Evolutionary conservation across 2,888 invertebrate species (phyloP).

Genomic region (Apocheima hispidaria): DNA sequence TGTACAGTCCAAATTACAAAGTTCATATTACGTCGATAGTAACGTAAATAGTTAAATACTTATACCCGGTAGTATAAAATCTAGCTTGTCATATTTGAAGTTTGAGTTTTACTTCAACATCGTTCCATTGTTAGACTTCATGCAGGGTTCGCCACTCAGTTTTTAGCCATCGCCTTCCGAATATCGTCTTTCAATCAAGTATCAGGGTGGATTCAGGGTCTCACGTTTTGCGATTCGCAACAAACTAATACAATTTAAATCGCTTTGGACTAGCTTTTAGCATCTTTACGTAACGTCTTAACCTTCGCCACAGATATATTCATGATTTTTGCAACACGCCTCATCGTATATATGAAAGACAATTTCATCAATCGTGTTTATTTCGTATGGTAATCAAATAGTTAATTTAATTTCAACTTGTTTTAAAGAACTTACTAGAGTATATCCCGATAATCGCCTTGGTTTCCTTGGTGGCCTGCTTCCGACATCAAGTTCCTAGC

Average conservation of each 20-base stretch:
- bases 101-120: too few species aligned
- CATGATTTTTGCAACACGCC: conserved; percentile 5
- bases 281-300: not conserved
- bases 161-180: too few species aligned
- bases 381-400: conserved; percentile 3
- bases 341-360: not conserved
- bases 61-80: not conserved
- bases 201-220: too few species aligned
- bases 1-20: not conserved
- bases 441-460: conserved; percentile 6
- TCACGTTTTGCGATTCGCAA: not conserved
- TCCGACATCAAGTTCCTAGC: conserved; percentile 1
- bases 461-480: conserved; percentile 14
- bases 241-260: not conserved
- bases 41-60: conserved; percentile 1
- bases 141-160: too few species aligned
- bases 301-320: conserved; percentile 7
- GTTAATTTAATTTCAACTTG: not conserved
- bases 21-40: not conserved
- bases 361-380: not conserved
- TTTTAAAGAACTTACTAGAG: not conserved
- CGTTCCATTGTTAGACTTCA: too few species aligned
- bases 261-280: not conserved
- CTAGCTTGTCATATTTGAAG: too few species aligned
- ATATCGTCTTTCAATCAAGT: too few species aligned